These are phyloP conservation scores for Myodes glareolus DNA, from an alignment of 2,113 vertebrate species.

Conservation along the genomic window DNA sequence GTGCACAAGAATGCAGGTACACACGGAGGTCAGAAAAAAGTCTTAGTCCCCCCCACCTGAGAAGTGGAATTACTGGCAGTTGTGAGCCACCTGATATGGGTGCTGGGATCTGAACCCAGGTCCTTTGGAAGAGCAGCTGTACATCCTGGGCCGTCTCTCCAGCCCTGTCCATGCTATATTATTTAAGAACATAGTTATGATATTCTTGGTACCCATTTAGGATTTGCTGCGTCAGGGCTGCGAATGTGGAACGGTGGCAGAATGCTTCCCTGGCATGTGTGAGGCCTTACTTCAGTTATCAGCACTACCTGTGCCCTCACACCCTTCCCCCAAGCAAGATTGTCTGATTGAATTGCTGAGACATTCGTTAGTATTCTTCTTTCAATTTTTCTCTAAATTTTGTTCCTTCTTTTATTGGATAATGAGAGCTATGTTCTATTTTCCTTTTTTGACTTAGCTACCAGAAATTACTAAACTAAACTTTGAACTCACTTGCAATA, in stretches of 20 bases:
- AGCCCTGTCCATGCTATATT: background rate
- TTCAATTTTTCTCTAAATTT: background rate
- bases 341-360: constrained; percentile 20
- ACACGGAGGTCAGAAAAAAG: background rate
- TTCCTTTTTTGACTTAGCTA: constrained; percentile 18
- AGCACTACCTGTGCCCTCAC: background rate
- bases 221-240: background rate
- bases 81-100: background rate
- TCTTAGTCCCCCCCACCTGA: background rate
- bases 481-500: constrained; percentile 24
- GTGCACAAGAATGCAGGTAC: background rate
- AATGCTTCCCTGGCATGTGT: background rate
- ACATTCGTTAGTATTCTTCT: background rate
- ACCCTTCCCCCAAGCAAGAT: background rate
- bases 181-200: background rate
- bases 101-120: background rate
- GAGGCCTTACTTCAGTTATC: background rate
- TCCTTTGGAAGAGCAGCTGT: background rate
- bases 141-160: background rate
- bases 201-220: background rate
- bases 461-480: constrained; percentile 35
- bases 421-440: constrained; percentile 30
- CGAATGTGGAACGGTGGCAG: no score
- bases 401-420: constrained; percentile 23
- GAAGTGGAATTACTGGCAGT: no score